Conservation (phyloP, 2,113 vertebrate species). For the Dicentrarchus labrax region DNA sequence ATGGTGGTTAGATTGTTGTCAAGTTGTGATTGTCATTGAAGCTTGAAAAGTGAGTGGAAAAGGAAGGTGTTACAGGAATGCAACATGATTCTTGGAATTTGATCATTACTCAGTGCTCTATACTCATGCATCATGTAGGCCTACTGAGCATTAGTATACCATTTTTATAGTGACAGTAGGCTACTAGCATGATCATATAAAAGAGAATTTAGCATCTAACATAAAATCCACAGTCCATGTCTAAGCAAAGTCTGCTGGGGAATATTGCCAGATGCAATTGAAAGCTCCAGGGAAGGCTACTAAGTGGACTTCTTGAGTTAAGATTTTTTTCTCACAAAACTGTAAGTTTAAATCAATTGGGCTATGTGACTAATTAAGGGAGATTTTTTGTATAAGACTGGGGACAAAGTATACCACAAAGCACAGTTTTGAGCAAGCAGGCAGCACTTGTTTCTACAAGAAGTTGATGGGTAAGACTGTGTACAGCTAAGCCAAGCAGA, state of each 20-base stretch:
- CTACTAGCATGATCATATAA: not conserved
- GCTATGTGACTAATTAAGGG: not conserved
- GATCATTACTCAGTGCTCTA: not conserved
- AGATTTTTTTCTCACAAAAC: not conserved
- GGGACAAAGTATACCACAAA: not conserved
- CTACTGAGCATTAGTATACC: not conserved
- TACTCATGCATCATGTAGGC: not conserved
- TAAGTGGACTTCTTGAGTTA: not conserved
- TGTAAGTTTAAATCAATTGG: not conserved
- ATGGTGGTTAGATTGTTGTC: not conserved
- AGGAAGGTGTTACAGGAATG: not conserved
- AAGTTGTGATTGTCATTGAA: not conserved
- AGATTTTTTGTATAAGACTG: not conserved
- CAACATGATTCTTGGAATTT: slow-evolving; percentile 2
- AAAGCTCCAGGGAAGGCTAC: not conserved
- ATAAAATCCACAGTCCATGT: not conserved
- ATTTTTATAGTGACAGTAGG: not conserved
- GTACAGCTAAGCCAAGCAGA: slow-evolving; percentile 44
- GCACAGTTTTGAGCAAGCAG: not conserved
- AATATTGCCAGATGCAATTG: not conserved
- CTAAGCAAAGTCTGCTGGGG: not conserved
- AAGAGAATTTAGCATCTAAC: not conserved
- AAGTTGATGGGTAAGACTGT: slow-evolving; percentile 5
- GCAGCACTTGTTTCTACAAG: not conserved
- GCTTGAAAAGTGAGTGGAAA: not conserved